These are phyloP conservation scores for Lepeophtheirus salmonis DNA, from an alignment of 1,140 invertebrate genomes.

Conservation along the genomic window DNA sequence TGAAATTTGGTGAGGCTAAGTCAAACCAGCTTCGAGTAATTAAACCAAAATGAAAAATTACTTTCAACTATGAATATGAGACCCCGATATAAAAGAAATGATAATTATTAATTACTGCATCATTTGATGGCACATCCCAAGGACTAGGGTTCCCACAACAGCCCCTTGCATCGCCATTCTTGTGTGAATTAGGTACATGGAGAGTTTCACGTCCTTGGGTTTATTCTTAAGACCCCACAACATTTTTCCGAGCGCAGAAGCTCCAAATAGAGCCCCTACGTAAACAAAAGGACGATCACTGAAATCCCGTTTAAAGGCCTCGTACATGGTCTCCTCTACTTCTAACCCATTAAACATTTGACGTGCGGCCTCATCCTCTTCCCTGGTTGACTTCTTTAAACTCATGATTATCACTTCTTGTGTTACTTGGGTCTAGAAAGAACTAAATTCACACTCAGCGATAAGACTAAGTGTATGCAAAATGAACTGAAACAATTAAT, in stretches of 20 bases:
- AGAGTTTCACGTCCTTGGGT: background rate
- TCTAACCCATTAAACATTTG: background rate
- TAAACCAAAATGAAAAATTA: too few species aligned
- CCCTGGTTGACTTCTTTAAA: background rate
- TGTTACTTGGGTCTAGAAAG: too few species aligned
- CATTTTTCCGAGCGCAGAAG: background rate
- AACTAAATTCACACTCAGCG: too few species aligned
- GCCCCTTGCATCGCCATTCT: background rate
- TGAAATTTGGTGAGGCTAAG: too few species aligned
- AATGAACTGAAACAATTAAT: too few species aligned
- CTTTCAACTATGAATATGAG: too few species aligned
- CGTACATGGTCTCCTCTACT: background rate
- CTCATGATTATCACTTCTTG: too few species aligned
- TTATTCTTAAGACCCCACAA: background rate
- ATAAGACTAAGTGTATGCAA: too few species aligned
- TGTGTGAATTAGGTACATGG: background rate
- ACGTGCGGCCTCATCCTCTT: background rate
- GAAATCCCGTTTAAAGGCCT: background rate
- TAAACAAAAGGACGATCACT: background rate
- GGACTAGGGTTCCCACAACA: background rate
- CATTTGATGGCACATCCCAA: background rate
- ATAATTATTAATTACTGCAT: too few species aligned
- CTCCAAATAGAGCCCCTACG: background rate
- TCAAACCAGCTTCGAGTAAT: too few species aligned
- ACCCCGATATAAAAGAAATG: too few species aligned